These are phyloP conservation scores for Todus mexicanus DNA, from an alignment of 2,797 vertebrate genomes.

Conservation along the genomic window DNA sequence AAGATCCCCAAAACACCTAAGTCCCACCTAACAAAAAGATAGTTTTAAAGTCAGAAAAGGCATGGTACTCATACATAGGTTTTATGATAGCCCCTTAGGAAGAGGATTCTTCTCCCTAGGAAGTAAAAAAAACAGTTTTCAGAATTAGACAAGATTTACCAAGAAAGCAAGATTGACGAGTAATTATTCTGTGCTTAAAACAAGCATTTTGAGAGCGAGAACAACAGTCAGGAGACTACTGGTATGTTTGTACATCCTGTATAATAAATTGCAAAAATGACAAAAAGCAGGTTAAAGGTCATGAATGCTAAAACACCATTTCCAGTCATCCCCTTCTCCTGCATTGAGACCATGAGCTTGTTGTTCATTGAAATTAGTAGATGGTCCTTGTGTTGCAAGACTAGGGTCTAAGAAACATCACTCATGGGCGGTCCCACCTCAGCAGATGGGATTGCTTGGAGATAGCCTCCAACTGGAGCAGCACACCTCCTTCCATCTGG, in stretches of 20 bases:
- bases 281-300: background rate
- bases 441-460: background rate
- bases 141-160: background rate
- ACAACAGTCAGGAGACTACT: background rate
- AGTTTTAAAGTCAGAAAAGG: background rate
- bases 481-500: background rate
- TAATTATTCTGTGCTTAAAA: background rate
- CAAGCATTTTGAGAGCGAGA: background rate
- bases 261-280: background rate
- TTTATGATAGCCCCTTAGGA: background rate
- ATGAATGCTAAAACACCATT: background rate
- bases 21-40: background rate
- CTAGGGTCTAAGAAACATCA: background rate
- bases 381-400: background rate
- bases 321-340: background rate
- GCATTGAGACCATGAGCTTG: background rate
- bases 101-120: background rate
- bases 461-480: background rate
- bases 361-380: background rate
- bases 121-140: background rate
- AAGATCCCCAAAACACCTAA: background rate
- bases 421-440: accelerated
- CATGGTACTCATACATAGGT: background rate
- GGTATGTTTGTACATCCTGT: background rate
- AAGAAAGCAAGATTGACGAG: background rate